Conservation (phyloP, 1,140 invertebrate genomes). For the Chironomus striatipennis region DNA sequence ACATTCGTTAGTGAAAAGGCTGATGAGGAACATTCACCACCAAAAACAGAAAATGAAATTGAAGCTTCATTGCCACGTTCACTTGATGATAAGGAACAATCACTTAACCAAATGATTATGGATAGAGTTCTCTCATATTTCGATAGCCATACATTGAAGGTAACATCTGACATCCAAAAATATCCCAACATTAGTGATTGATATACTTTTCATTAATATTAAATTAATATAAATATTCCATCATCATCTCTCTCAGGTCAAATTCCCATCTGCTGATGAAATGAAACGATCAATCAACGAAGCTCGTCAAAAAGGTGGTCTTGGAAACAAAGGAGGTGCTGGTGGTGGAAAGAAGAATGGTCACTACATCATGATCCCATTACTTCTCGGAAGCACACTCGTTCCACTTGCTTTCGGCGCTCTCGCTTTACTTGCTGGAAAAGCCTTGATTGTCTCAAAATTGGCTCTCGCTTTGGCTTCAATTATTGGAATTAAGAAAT, state of each 20-base stretch:
- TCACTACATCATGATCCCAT: constrained; percentile 61
- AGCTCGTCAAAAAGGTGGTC: constrained; percentile 39
- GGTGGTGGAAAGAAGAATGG: constrained; percentile 60
- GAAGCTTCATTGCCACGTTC: constrained; percentile 60
- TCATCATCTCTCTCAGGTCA: constrained; percentile 31
- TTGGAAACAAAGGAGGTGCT: constrained; percentile 46
- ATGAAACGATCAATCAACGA: constrained; percentile 49
- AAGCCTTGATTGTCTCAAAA: constrained; percentile 74
- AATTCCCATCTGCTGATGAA: constrained; percentile 54
- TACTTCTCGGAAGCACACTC: constrained; percentile 67
- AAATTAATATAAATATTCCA: background rate
- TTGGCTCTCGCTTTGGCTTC: constrained; percentile 68
- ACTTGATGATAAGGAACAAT: constrained; percentile 58
- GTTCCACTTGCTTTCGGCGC: constrained; percentile 70
- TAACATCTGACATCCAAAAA: constrained; percentile 35
- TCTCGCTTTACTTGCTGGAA: constrained; percentile 68
- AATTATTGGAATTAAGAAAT: constrained; percentile 74
- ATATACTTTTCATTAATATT: background rate
- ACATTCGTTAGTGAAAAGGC: constrained; percentile 52
- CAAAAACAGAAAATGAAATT: constrained; percentile 46
- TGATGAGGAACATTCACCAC: constrained; percentile 38
- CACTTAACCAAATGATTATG: constrained; percentile 61
- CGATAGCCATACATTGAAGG: constrained; percentile 64
- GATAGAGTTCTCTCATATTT: constrained; percentile 64
- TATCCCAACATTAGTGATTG: background rate